Evolutionary conservation across 2,797 vertebrate genomes (phyloP).

Genomic region (Pipistrellus kuhlii): DNA sequence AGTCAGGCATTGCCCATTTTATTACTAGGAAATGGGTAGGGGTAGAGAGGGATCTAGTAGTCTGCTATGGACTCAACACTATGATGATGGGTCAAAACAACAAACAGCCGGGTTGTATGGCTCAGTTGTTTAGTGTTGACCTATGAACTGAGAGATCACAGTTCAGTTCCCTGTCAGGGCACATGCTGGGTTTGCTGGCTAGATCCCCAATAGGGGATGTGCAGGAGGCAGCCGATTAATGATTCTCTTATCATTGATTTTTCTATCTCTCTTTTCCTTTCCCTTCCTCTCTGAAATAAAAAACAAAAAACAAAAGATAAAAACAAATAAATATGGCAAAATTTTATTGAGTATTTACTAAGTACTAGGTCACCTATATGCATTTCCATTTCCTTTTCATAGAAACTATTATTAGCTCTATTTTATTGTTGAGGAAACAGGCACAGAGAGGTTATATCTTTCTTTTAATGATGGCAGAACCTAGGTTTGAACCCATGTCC

Average conservation of each 20-base stretch:
- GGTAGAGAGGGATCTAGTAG: not conserved
- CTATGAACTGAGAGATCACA: too few relatives aligned
- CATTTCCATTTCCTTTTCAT: slow-evolving; percentile 4
- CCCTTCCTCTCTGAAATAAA: too few relatives aligned
- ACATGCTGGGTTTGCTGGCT: too few relatives aligned
- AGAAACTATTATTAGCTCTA: not conserved
- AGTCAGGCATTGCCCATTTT: not conserved
- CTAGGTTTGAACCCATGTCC: not conserved
- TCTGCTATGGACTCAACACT: not conserved
- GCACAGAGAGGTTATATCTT: slow-evolving; percentile 2
- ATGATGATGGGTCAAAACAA: not conserved
- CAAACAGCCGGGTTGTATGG: not conserved
- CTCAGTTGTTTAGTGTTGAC: too few relatives aligned
- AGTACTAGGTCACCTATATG: not conserved
- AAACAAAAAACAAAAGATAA: too few relatives aligned
- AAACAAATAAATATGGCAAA: not conserved
- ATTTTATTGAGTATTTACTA: not conserved
- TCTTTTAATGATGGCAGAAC: not conserved
- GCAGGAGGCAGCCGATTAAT: too few relatives aligned
- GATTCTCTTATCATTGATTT: too few relatives aligned
- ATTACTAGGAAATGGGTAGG: not conserved
- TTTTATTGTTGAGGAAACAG: slow-evolving; percentile 40
- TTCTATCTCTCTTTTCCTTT: too few relatives aligned
- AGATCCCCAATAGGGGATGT: too few relatives aligned
- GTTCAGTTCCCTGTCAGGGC: too few relatives aligned